These are phyloP conservation scores for Melanchra persicariae DNA, from an alignment of 2,888 invertebrate species.

Conservation along the genomic window DNA sequence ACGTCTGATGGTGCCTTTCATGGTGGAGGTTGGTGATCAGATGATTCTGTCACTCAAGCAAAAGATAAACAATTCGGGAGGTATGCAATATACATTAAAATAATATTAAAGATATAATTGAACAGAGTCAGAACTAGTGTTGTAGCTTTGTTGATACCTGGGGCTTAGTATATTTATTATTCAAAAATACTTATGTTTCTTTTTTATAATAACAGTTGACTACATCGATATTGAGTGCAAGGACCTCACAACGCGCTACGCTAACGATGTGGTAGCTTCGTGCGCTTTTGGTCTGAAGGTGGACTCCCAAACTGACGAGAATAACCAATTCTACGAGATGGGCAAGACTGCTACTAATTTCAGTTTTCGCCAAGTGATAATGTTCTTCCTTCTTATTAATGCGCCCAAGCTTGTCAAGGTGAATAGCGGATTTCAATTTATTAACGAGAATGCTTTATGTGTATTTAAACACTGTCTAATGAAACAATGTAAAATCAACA, in stretches of 20 bases:
- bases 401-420: slow-evolving; percentile 68
- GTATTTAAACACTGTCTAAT: background rate
- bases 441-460: background rate
- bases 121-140: background rate
- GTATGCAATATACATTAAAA: slow-evolving; percentile 56
- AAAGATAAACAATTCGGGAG: slow-evolving; percentile 70
- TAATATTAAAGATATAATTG: background rate
- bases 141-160: background rate
- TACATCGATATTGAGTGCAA: slow-evolving; percentile 80
- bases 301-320: slow-evolving; percentile 87
- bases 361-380: slow-evolving; percentile 63
- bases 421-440: slow-evolving; percentile 2
- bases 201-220: slow-evolving; percentile 54
- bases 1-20: slow-evolving; percentile 80
- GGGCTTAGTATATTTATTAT: too few species aligned
- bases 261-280: slow-evolving; percentile 90
- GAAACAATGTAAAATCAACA: background rate
- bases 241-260: slow-evolving; percentile 84
- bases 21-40: slow-evolving; percentile 79
- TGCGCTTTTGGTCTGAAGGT: slow-evolving; percentile 89
- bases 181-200: background rate
- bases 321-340: slow-evolving; percentile 90
- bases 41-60: slow-evolving; percentile 72
- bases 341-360: slow-evolving; percentile 86
- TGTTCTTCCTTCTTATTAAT: slow-evolving; percentile 64